Percentiles rank a stretch among this genome's conserved stretches.
Evolutionary conservation across 2,888 invertebrate genomes (phyloP).

Genomic region (Eristalinus aeneus): DNA sequence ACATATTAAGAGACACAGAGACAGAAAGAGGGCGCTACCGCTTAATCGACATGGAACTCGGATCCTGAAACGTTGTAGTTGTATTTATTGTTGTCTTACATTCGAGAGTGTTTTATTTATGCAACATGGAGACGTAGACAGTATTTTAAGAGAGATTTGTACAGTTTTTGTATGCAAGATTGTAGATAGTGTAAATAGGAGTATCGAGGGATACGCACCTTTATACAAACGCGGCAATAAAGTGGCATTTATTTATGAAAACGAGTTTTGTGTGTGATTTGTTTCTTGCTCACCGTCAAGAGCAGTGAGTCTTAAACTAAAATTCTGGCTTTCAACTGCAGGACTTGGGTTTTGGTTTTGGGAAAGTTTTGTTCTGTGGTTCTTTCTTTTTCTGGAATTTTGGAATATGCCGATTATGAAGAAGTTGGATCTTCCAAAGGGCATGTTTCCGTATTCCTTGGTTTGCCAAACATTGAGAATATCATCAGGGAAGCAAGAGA

Average conservation of each 20-base stretch:
- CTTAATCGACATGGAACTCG: background rate
- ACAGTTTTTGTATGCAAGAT: slow-evolving; percentile 8
- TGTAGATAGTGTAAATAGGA: slow-evolving; percentile 15
- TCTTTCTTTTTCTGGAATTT: too few species aligned
- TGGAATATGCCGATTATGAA: too few species aligned
- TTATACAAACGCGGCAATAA: slow-evolving; percentile 27
- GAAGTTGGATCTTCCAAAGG: too few species aligned
- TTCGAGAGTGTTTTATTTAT: slow-evolving; percentile 15
- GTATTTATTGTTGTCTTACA: slow-evolving; percentile 20
- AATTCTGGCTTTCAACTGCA: too few species aligned
- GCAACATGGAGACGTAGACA: slow-evolving; percentile 24
- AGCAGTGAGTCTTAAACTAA: too few species aligned
- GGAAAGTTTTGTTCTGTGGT: too few species aligned
- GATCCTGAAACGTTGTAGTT: slow-evolving; percentile 13
- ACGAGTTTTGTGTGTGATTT: background rate
- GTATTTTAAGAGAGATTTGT: slow-evolving; percentile 26
- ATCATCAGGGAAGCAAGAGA: too few species aligned
- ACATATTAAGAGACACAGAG: background rate
- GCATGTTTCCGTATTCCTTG: too few species aligned
- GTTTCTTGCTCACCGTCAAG: too few species aligned
- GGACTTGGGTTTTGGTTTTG: too few species aligned
- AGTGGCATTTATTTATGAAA: slow-evolving; percentile 40
- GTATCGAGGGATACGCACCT: background rate
- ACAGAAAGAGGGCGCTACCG: background rate
- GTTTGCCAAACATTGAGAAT: too few species aligned